These are phyloP conservation scores for Pinna nobilis DNA, from an alignment of 1,140 invertebrate genomes.

Conservation along the genomic window DNA sequence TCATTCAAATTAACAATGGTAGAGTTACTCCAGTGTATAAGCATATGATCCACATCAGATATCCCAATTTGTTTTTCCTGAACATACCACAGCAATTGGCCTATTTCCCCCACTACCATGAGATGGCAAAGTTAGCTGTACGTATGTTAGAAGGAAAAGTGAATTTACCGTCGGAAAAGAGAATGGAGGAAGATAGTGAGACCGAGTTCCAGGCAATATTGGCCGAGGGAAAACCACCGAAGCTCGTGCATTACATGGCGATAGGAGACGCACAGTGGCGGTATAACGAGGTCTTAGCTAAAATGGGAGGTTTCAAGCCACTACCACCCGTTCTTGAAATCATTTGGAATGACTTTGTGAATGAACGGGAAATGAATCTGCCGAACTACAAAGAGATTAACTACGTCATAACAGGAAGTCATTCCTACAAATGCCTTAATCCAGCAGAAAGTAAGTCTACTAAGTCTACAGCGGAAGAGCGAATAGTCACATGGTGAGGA, in stretches of 20 bases:
- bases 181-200: conserved; percentile 19
- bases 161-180: conserved; percentile 5
- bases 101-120: conserved; percentile 16
- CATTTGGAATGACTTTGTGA: conserved; percentile 12
- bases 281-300: conserved; percentile 9
- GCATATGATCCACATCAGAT: conserved; percentile 28
- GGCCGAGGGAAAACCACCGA: conserved; percentile 76
- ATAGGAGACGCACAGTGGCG: not conserved
- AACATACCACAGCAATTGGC: not conserved
- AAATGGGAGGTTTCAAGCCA: conserved; percentile 8
- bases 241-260: conserved; percentile 15
- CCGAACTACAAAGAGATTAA: not conserved
- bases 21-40: conserved; percentile 19
- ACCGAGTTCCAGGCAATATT: conserved; percentile 59
- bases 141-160: conserved; percentile 6
- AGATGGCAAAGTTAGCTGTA: conserved; percentile 6
- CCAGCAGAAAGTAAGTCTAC: conserved; percentile 1
- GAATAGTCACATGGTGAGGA: too few species aligned
- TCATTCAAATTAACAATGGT: conserved; percentile 21
- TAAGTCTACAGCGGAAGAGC: not conserved
- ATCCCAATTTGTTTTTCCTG: conserved; percentile 12
- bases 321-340: conserved; percentile 2
- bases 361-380: conserved; percentile 18
- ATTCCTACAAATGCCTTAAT: not conserved
- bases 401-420: not conserved